A percentile compares a stretch with the other conserved stretches of the same genome.
phyloP scores from a whole-genome alignment of 92 coral and sea anemone species.

The Porites divaricata region DNA sequence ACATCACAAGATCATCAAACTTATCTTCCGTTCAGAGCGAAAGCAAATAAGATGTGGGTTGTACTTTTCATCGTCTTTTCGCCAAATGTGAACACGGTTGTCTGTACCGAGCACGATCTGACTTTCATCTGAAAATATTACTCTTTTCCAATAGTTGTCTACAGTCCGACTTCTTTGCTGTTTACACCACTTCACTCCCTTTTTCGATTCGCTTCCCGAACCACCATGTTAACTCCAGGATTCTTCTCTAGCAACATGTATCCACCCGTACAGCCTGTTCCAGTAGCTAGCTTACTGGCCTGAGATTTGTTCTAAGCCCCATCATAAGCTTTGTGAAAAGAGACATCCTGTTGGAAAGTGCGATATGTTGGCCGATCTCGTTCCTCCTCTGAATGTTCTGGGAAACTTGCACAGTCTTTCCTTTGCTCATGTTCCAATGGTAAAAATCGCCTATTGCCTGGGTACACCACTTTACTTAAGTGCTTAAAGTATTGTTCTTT shows the following conservation, averaged over 20 bases:
- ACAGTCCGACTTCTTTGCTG: no score
- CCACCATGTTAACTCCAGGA: slow-evolving; percentile 40
- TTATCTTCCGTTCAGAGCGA: no score
- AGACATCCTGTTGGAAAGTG: slow-evolving; percentile 17
- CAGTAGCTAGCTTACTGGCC: slow-evolving; percentile 15
- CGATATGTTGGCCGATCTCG: slow-evolving; percentile 32
- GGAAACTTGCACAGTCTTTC: slow-evolving; percentile 21
- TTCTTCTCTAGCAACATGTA: slow-evolving; percentile 20
- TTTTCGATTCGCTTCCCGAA: no score
- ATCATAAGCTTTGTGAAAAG: slow-evolving; percentile 41
- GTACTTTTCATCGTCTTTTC: no score
- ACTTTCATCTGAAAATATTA: no score
- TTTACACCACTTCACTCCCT: no score
- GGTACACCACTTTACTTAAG: slow-evolving; percentile 41
- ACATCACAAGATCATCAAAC: no score
- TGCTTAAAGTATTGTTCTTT: slow-evolving; percentile 38
- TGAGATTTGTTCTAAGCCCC: slow-evolving; percentile 22
- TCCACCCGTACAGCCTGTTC: slow-evolving; percentile 37
- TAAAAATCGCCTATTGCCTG: slow-evolving; percentile 53
- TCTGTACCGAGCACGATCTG: no score
- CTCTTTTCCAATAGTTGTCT: no score
- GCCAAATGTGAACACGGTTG: no score
- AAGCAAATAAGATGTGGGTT: no score
- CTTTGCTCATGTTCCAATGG: slow-evolving; percentile 24
- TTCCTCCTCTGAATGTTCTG: slow-evolving; percentile 13